Evolutionary conservation across 2,113 vertebrate species (phyloP), one percentile per base, ranked within the genome.

Genomic region (Dermatemys mawii): DNA sequence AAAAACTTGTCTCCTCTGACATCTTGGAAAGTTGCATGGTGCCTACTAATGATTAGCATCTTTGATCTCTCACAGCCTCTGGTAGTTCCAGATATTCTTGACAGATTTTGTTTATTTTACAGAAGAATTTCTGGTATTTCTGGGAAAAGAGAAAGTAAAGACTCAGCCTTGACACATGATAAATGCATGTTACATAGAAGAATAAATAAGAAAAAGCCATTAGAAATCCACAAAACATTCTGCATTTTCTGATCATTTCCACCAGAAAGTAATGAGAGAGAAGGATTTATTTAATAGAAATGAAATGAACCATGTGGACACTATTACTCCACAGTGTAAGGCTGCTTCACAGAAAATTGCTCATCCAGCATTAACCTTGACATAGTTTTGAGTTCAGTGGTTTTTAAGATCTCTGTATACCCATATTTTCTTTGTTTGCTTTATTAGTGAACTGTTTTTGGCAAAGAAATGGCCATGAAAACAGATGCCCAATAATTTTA

Each of bases 111-210:
- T 98, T 98, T 98, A 97, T 97, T 96, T 98, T 97, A 90, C 92
- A 79, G 78, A 98, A 97, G 98, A 98, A 98, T 98, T 96, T 92
- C 90, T 98, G 98, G 98, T 93, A 97, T 98, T 98, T 96, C 95
- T 89, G 88, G 91, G 84, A 92, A 96, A 48, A 86, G 35, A 93
- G 94, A 96, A 97, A 96, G 93, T 88, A 82, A 94, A 93, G 87
- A 95, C 95, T 97, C 79, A 96, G 81, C 91, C 95, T 90, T 96
- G 96, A 96, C 51, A 44, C 49, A 6, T 60, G 86, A 94, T 3
- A 24, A 93, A 82, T 95, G 90, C 44, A 44, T 93, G 91, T 84
- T 90, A 80, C 0, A 0, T 67, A n/a, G 75, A 86, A 88, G 85
- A 63, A 81, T 86, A 79, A 70, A 70, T 70, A 38, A 38, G 60